Evolutionary conservation across 2,888 invertebrate species (phyloP).

Genomic region (Eumacrocentrus americanus): DNA sequence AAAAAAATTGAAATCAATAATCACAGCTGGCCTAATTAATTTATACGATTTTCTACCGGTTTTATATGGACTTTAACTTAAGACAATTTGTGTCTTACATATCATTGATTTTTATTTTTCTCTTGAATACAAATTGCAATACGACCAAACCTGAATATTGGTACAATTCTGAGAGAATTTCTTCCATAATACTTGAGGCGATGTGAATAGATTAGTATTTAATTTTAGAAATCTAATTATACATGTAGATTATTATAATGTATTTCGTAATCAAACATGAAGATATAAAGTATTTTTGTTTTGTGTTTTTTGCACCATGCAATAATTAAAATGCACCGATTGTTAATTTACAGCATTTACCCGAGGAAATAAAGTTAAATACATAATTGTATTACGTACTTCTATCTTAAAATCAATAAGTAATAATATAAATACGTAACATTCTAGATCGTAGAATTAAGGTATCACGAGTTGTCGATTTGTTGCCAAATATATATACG

Average conservation of each 20-base stretch:
- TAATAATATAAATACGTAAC: conserved; percentile 28
- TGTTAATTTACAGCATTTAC: conserved; percentile 5
- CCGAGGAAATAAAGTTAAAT: not conserved
- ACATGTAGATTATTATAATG: conserved; percentile 1
- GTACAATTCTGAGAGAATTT: conserved; percentile 25
- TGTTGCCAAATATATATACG: conserved; percentile 48
- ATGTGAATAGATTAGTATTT: conserved; percentile 39
- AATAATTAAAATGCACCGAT: not conserved
- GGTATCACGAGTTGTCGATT: conserved; percentile 37
- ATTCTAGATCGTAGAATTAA: conserved; percentile 31
- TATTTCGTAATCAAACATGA: conserved; percentile 5
- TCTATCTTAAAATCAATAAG: conserved; percentile 21
- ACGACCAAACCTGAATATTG: conserved; percentile 26
- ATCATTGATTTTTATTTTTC: conserved; percentile 35
- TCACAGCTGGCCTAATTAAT: conserved; percentile 33
- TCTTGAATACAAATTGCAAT: conserved; percentile 27
- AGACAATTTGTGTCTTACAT: conserved; percentile 30
- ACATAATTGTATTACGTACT: conserved; percentile 26
- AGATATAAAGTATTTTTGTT: not conserved
- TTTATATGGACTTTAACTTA: conserved; percentile 34
- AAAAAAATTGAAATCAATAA: conserved; percentile 18
- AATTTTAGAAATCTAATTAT: conserved; percentile 30
- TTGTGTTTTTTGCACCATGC: not conserved
- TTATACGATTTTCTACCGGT: conserved; percentile 35
- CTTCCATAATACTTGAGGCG: conserved; percentile 29